Percentiles rank a stretch among this genome's conserved stretches.
Evolutionary conservation across 2,888 invertebrate species (phyloP).

Genomic region (Tanaodytes sp.): DNA sequence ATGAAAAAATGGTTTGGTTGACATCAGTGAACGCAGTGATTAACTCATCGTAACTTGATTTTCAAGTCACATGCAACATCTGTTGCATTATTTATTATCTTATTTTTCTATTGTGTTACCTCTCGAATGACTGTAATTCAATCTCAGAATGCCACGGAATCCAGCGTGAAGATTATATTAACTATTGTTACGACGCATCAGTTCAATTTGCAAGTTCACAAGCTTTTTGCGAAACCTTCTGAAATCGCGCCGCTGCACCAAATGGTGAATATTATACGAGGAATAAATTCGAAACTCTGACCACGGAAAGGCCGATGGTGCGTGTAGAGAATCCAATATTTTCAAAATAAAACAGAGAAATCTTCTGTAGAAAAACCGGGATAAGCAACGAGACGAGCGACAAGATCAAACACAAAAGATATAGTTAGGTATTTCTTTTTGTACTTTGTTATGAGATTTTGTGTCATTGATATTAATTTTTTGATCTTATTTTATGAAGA

Average conservation of each 20-base stretch:
- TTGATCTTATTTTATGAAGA: too few relatives aligned
- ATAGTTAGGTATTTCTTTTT: neutral
- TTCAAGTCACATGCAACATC: too few relatives aligned
- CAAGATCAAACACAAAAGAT: constrained; percentile 39
- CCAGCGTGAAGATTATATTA: constrained; percentile 35
- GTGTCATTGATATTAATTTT: too few relatives aligned
- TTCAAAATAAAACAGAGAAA: constrained; percentile 45
- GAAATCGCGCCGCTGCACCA: constrained; percentile 41
- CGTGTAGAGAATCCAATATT: constrained; percentile 59
- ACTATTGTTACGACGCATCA: constrained; percentile 42
- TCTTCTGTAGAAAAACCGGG: constrained; percentile 31
- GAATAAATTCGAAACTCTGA: constrained; percentile 61
- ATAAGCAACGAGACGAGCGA: constrained; percentile 44
- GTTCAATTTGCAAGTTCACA: constrained; percentile 48
- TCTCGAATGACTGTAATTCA: too few relatives aligned
- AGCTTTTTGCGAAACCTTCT: constrained; percentile 45
- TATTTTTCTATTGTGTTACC: too few relatives aligned
- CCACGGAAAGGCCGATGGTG: constrained; percentile 49
- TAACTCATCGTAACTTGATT: too few relatives aligned
- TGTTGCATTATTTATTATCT: too few relatives aligned
- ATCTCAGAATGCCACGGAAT: too few relatives aligned
- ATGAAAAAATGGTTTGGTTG: too few relatives aligned
- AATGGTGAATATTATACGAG: constrained; percentile 45
- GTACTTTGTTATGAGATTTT: too few relatives aligned
- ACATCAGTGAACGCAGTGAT: neutral